Percentiles rank a stretch among this genome's conserved stretches.
Conservation (phyloP, 2,113 vertebrate species). For the Anser cygnoides region DNA sequence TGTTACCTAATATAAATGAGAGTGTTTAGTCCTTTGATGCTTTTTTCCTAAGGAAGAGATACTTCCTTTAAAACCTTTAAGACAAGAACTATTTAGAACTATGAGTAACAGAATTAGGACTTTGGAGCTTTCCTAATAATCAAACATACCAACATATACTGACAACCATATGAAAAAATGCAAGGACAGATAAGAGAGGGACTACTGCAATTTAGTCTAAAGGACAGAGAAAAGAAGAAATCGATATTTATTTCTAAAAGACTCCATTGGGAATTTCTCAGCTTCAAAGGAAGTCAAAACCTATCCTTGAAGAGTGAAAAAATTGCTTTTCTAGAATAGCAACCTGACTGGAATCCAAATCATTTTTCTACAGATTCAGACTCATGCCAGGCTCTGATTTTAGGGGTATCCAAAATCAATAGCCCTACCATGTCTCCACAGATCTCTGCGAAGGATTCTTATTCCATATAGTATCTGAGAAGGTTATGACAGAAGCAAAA, state of each 20-base stretch:
- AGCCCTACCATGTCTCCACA: neutral
- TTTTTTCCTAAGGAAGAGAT: neutral
- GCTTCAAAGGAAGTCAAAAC: neutral
- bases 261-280: neutral
- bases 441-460: neutral
- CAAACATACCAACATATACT: neutral
- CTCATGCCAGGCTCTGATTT: neutral
- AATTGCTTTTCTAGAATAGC: neutral
- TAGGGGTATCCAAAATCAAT: slow-evolving; percentile 37
- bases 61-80: neutral
- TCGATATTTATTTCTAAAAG: slow-evolving; percentile 59
- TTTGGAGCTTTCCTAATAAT: neutral
- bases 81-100: neutral
- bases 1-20: neutral
- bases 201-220: neutral
- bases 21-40: neutral
- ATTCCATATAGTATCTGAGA: neutral
- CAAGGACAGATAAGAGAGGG: neutral
- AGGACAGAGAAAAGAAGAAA: slow-evolving; percentile 9
- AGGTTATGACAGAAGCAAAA: neutral
- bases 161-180: neutral
- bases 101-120: neutral
- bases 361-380: neutral
- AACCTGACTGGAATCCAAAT: slow-evolving; percentile 40
- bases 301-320: slow-evolving; percentile 45